Percentiles rank a stretch among this genome's conserved stretches.
These are phyloP conservation scores for Ariolimax columbianus DNA, from an alignment of 2,888 invertebrate species.

Conservation along the genomic window DNA sequence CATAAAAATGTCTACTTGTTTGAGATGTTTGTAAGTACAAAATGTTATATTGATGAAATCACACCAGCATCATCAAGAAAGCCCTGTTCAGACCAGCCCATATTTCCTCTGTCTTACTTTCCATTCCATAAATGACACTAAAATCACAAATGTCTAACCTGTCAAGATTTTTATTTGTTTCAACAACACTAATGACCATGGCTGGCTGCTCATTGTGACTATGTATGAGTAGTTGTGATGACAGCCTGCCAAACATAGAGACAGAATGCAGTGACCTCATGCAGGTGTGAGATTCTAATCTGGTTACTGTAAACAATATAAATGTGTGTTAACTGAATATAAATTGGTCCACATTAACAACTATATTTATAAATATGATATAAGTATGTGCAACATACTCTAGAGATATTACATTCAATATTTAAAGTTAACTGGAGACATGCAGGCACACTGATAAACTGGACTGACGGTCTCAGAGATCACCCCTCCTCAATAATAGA, in stretches of 20 bases:
- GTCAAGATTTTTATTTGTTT: background rate
- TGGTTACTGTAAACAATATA: conserved; percentile 11
- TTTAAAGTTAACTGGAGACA: too few species aligned
- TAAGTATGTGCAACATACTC: background rate
- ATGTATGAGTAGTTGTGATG: background rate
- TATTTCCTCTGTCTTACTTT: too few species aligned
- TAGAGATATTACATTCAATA: too few species aligned
- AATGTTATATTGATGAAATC: too few species aligned
- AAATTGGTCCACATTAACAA: background rate
- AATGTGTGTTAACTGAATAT: background rate
- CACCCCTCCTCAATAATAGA: too few species aligned
- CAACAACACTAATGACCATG: background rate
- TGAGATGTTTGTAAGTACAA: too few species aligned
- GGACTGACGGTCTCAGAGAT: too few species aligned
- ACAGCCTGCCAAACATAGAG: background rate
- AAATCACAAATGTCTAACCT: background rate
- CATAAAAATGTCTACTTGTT: too few species aligned
- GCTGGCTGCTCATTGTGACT: background rate
- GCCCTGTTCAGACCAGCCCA: too few species aligned
- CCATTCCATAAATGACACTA: background rate
- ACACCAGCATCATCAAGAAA: too few species aligned
- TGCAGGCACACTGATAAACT: too few species aligned
- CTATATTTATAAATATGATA: background rate
- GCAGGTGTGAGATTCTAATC: conserved; percentile 12
- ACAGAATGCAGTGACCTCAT: background rate